A percentile compares a stretch with the other conserved stretches of the same genome.
Conservation (phyloP, 2,888 invertebrate genomes). For the Orthosia gracilis region DNA sequence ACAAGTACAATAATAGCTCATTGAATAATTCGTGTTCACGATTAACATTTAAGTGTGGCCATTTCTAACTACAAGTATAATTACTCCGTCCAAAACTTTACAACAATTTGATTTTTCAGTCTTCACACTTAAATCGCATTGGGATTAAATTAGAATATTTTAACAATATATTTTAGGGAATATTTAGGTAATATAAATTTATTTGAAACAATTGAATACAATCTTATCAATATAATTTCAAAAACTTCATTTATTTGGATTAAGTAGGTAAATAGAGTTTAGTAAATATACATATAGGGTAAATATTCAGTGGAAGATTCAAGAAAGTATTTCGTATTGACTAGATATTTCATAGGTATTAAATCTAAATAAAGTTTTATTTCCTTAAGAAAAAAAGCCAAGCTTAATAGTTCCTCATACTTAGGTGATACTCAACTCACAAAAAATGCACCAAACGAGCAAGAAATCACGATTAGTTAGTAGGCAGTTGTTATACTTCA, state of each 20-base stretch:
- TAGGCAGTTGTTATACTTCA: slow-evolving; percentile 66
- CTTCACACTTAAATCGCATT: slow-evolving; percentile 69
- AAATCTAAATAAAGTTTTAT: slow-evolving; percentile 33
- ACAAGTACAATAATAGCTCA: slow-evolving; percentile 71
- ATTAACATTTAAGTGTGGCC: slow-evolving; percentile 69
- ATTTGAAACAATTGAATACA: slow-evolving; percentile 53
- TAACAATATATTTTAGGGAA: slow-evolving; percentile 40
- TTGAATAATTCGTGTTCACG: slow-evolving; percentile 76
- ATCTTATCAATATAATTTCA: slow-evolving; percentile 60
- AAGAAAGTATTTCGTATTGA: slow-evolving; percentile 22
- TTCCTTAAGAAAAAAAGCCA: slow-evolving; percentile 31
- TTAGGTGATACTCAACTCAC: slow-evolving; percentile 18
- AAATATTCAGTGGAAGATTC: slow-evolving; percentile 44
- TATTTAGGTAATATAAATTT: slow-evolving; percentile 29
- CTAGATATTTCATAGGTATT: background rate
- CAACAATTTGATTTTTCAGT: slow-evolving; percentile 66
- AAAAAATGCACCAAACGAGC: slow-evolving; percentile 28
- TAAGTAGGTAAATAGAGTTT: slow-evolving; percentile 39
- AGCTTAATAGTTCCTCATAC: slow-evolving; percentile 16
- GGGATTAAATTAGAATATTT: slow-evolving; percentile 61
- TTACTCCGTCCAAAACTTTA: slow-evolving; percentile 67
- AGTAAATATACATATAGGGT: slow-evolving; percentile 32
- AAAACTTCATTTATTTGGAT: slow-evolving; percentile 41
- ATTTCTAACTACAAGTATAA: slow-evolving; percentile 72
- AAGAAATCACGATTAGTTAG: slow-evolving; percentile 44